Percentiles rank a stretch among this genome's conserved stretches.
phyloP scores from a whole-genome alignment of 2,113 vertebrate genomes.

The Corapipo altera region DNA sequence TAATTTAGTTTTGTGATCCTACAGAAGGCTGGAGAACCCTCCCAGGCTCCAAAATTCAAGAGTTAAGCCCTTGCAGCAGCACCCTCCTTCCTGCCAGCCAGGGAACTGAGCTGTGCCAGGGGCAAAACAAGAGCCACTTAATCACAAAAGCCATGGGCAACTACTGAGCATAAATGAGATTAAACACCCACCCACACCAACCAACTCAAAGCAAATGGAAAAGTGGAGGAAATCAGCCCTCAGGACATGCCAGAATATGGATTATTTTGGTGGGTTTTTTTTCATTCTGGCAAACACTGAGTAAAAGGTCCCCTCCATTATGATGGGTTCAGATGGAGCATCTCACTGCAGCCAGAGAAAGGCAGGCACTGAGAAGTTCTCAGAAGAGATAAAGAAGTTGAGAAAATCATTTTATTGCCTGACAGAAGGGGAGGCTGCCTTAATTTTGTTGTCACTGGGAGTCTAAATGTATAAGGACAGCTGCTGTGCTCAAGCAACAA shows the following conservation, averaged over 20 bases:
- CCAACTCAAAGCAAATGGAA: not conserved
- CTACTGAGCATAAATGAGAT: not conserved
- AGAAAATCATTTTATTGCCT: conserved; percentile 69
- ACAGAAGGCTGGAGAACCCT: not conserved
- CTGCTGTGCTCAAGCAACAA: conserved; percentile 76
- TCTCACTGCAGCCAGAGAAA: not conserved
- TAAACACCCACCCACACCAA: not conserved
- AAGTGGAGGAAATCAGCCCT: not conserved
- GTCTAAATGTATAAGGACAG: conserved; percentile 75
- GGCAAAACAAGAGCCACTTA: not conserved
- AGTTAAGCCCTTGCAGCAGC: not conserved
- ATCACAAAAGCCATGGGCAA: not conserved
- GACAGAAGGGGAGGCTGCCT: conserved; percentile 68
- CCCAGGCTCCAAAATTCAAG: not conserved
- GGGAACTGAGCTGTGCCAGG: not conserved
- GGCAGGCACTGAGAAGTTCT: conserved; percentile 44
- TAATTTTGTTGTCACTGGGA: conserved; percentile 77
- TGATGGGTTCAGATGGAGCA: not conserved
- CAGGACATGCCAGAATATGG: not conserved
- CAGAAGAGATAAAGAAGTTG: conserved; percentile 65
- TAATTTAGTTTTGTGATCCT: not conserved
- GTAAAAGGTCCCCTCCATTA: not conserved
- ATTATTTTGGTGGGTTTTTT: not conserved
- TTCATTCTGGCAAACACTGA: not conserved
- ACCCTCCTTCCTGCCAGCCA: not conserved